These are phyloP conservation scores for Umimayanthus kanabou DNA, from an alignment of 92 coral and sea anemone genomes.

Conservation along the genomic window DNA sequence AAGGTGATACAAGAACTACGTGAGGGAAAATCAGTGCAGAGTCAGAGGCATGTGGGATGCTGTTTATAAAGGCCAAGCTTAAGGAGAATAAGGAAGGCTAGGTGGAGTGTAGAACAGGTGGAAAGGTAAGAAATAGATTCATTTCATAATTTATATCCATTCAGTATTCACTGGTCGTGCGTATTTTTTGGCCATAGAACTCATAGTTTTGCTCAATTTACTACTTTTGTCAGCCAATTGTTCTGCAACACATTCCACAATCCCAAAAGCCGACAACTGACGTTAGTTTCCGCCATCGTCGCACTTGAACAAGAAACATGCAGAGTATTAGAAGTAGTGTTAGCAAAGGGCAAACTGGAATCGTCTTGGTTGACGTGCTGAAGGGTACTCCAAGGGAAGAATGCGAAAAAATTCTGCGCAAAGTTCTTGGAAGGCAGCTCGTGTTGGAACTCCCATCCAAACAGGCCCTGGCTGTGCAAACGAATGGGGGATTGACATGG, in stretches of 20 bases:
- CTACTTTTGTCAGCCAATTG: slow-evolving; percentile 9
- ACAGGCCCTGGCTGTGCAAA: slow-evolving; percentile 20
- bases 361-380: slow-evolving; percentile 19
- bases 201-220: background rate
- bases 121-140: slow-evolving; percentile 27
- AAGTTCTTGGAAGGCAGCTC: slow-evolving; percentile 22
- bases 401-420: slow-evolving; percentile 8
- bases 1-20: slow-evolving; percentile 28
- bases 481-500: slow-evolving; percentile 19
- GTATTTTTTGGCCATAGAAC: background rate
- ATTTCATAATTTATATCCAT: background rate
- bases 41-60: slow-evolving; percentile 32
- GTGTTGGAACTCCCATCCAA: slow-evolving; percentile 32
- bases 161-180: background rate
- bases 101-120: slow-evolving; percentile 32
- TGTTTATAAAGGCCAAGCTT: slow-evolving; percentile 23
- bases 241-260: slow-evolving; percentile 23
- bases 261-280: slow-evolving; percentile 31
- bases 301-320: slow-evolving; percentile 24
- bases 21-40: slow-evolving; percentile 22
- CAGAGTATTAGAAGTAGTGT: slow-evolving; percentile 20
- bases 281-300: slow-evolving; percentile 5
- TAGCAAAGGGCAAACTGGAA: slow-evolving; percentile 31
- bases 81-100: slow-evolving; percentile 17
- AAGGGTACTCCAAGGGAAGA: slow-evolving; percentile 22